phyloP scores from a whole-genome alignment of 2,888 invertebrate genomes.

The Tetragonisca angustula region DNA sequence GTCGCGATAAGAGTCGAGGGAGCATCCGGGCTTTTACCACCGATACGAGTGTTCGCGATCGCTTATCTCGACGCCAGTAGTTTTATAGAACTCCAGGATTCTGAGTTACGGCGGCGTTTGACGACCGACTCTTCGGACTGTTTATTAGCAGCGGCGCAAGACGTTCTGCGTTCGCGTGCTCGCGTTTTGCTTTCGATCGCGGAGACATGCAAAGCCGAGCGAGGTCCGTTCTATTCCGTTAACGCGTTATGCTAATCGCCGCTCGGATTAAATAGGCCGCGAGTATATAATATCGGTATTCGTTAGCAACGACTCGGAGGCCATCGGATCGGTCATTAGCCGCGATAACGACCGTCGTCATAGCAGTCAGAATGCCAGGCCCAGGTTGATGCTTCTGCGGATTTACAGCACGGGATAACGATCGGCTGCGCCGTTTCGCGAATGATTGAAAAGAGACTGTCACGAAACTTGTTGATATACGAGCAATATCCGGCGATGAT shows the following conservation, averaged over 20 bases:
- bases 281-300: slow-evolving; percentile 22
- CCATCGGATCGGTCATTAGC: slow-evolving; percentile 4
- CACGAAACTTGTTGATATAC: slow-evolving; percentile 3
- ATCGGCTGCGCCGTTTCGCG: not conserved
- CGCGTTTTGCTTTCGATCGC: slow-evolving; percentile 62
- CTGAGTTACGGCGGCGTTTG: slow-evolving; percentile 46
- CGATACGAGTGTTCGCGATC: slow-evolving; percentile 35
- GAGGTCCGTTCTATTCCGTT: slow-evolving; percentile 51
- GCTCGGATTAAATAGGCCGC: not conserved
- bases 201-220: slow-evolving; percentile 62
- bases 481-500: not conserved
- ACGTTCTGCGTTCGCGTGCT: slow-evolving; percentile 71
- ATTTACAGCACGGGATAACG: not conserved
- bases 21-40: slow-evolving; percentile 29
- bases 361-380: not conserved
- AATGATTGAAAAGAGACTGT: not conserved
- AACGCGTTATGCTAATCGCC: slow-evolving; percentile 69
- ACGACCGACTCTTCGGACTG: slow-evolving; percentile 46
- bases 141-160: slow-evolving; percentile 56
- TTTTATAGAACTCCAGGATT: slow-evolving; percentile 48
- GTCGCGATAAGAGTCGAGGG: not conserved
- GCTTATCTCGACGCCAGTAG: slow-evolving; percentile 21
- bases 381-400: not conserved
- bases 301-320: slow-evolving; percentile 8
- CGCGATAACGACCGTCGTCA: slow-evolving; percentile 25